Conservation (phyloP, 2,888 invertebrate genomes). For the Temnothorax rugatulus region DNA sequence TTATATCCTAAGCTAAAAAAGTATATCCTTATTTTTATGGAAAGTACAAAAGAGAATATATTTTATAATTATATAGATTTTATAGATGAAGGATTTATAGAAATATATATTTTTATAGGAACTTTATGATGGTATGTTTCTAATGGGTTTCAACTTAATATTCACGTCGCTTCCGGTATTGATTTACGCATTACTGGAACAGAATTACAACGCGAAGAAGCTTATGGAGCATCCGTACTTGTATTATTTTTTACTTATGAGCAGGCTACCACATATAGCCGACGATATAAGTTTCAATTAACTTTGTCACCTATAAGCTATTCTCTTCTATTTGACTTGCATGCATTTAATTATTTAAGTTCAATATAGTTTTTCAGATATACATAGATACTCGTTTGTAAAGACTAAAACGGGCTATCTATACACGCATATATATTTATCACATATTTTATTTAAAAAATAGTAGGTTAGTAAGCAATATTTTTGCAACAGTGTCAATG, state of each 20-base stretch:
- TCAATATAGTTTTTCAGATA: neutral
- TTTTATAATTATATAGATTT: neutral
- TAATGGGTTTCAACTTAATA: conserved; percentile 92
- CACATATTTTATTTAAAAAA: neutral
- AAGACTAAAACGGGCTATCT: neutral
- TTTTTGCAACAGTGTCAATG: neutral
- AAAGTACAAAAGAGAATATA: neutral
- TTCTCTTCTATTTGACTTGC: neutral
- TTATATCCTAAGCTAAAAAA: neutral
- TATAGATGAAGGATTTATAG: neutral
- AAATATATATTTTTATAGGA: conserved; percentile 88
- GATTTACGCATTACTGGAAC: conserved; percentile 92
- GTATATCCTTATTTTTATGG: neutral
- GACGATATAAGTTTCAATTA: neutral
- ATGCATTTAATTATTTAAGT: neutral
- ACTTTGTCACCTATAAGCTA: neutral
- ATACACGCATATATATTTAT: neutral
- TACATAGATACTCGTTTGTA: neutral
- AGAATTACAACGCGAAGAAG: conserved; percentile 88
- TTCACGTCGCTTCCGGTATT: conserved; percentile 93
- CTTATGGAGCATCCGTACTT: conserved; percentile 89
- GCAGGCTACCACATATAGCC: neutral
- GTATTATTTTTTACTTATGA: conserved; percentile 87
- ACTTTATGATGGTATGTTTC: conserved; percentile 91
- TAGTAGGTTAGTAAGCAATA: neutral